A percentile compares a stretch with the other conserved stretches of the same genome.
Evolutionary conservation across 1,140 invertebrate species (phyloP).

Genomic region (Potamilus streckersoni): DNA sequence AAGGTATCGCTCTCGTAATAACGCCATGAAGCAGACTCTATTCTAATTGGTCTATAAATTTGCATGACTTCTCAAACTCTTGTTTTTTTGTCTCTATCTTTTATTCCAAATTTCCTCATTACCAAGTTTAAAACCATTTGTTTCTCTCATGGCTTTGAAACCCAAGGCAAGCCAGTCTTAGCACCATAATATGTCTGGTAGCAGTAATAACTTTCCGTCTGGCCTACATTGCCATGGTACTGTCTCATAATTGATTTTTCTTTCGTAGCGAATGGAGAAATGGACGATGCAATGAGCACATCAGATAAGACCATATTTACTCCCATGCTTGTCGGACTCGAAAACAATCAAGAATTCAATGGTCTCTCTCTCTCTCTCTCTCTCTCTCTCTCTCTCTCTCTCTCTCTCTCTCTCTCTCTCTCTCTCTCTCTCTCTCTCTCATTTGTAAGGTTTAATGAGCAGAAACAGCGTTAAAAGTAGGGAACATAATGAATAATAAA

Average conservation of each 20-base stretch:
- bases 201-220: not conserved
- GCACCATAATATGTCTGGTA: no score
- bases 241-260: not conserved
- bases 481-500: no score
- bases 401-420: no score
- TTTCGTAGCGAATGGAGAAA: conserved; percentile 7
- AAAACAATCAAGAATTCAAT: conserved; percentile 21
- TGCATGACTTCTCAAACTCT: no score
- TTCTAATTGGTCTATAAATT: no score
- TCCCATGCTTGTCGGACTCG: conserved; percentile 10
- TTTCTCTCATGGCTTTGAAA: not conserved
- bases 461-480: no score
- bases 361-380: conserved; percentile 1
- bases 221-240: not conserved
- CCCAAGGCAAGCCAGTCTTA: no score
- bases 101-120: not conserved
- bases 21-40: no score
- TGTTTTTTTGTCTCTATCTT: not conserved
- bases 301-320: conserved; percentile 12
- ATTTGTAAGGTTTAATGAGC: no score
- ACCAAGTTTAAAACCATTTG: not conserved
- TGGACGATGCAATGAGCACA: conserved; percentile 6
- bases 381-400: not conserved
- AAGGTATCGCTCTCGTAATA: no score
- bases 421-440: no score